Evolutionary conservation across 2,113 vertebrate genomes (phyloP).

Genomic region (Myotis yumanensis): DNA sequence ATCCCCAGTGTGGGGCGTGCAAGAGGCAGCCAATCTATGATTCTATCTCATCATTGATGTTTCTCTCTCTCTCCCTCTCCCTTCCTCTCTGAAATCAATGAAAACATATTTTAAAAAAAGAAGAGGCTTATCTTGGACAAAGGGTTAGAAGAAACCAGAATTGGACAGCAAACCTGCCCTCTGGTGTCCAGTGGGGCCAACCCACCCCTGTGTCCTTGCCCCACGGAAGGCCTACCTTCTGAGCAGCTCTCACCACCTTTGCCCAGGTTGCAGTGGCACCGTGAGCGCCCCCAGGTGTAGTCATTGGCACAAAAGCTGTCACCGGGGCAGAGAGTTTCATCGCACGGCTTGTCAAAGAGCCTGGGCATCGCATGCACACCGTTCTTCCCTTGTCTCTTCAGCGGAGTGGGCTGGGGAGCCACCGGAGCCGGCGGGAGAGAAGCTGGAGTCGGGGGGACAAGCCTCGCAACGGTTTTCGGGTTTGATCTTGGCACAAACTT

Average conservation of each 20-base stretch:
- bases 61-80: no score
- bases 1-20: no score
- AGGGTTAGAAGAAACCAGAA: not conserved
- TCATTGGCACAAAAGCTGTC: conserved; percentile 95
- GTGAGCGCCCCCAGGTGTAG: conserved; percentile 89
- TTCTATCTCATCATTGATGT: no score
- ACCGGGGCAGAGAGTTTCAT: conserved; percentile 89
- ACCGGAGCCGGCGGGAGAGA: conserved; percentile 27
- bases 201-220: not conserved
- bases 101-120: no score
- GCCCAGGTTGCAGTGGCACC: conserved; percentile 95
- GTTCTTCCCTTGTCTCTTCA: conserved; percentile 27
- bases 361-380: conserved; percentile 70
- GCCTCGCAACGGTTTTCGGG: conserved; percentile 78
- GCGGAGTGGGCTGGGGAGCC: not conserved
- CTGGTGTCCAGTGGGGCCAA: not conserved
- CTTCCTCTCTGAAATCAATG: no score
- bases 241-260: conserved; percentile 89
- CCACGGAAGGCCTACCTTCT: conserved; percentile 83
- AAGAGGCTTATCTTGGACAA: not conserved
- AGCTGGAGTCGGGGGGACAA: conserved; percentile 66
- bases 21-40: no score
- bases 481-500: conserved; percentile 79
- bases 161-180: not conserved
- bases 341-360: conserved; percentile 88